Conservation (phyloP, 2,113 vertebrate genomes). For the Aptenodytes patagonicus region DNA sequence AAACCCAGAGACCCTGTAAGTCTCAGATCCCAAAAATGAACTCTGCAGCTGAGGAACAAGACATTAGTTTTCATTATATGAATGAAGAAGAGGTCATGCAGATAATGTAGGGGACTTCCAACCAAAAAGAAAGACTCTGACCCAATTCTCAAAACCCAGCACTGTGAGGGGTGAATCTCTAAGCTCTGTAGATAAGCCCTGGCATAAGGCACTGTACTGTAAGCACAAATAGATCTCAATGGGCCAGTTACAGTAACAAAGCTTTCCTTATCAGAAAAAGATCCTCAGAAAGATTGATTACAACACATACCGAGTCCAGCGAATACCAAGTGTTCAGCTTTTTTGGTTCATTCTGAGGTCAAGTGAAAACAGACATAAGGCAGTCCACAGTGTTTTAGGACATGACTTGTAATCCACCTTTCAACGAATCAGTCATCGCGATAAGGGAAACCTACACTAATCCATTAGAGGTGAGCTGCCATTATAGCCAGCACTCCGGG, state of each 20-base stretch:
- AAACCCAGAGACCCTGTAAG: background rate
- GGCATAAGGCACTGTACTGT: background rate
- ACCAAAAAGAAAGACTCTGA: background rate
- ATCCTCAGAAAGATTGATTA: slow-evolving; percentile 17
- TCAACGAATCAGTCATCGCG: fast-evolving
- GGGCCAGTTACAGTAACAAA: background rate
- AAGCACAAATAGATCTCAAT: background rate
- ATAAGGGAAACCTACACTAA: background rate
- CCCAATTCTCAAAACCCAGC: background rate
- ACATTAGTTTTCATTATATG: background rate
- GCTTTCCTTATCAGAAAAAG: background rate
- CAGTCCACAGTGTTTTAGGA: background rate
- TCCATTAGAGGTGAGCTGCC: background rate
- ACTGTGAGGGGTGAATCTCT: background rate
- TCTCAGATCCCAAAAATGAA: background rate
- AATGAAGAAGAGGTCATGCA: background rate
- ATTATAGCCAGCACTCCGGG: background rate
- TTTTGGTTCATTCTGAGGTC: slow-evolving; percentile 1
- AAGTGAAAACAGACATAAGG: background rate
- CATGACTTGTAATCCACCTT: background rate
- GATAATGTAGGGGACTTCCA: background rate
- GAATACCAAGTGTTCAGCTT: background rate
- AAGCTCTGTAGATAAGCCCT: background rate
- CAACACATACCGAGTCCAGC: background rate
- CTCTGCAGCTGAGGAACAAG: background rate